These are phyloP conservation scores for Dynastes grantii DNA, from an alignment of 2,888 invertebrate genomes.

Conservation along the genomic window DNA sequence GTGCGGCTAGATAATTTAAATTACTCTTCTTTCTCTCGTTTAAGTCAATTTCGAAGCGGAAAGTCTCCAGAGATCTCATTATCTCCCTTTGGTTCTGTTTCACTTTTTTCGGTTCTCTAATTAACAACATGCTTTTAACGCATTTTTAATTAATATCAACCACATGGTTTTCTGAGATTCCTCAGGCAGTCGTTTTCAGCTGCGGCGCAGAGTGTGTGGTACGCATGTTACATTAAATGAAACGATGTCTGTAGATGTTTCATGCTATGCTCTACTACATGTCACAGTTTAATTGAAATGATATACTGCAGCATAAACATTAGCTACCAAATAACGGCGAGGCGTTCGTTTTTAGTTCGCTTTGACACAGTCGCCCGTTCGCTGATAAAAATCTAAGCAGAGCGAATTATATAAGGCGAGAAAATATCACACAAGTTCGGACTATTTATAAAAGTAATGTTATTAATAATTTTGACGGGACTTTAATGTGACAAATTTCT, in stretches of 20 bases:
- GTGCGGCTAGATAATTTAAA: constrained; percentile 56
- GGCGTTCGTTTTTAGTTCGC: constrained; percentile 45
- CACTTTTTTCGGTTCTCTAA: constrained; percentile 54
- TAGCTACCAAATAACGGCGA: constrained; percentile 53
- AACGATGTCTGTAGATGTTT: constrained; percentile 51
- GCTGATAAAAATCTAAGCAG: constrained; percentile 44
- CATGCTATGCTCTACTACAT: constrained; percentile 59
- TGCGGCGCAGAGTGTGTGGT: constrained; percentile 47
- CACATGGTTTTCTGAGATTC: constrained; percentile 57
- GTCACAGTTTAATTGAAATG: constrained; percentile 62
- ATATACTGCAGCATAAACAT: constrained; percentile 58
- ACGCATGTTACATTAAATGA: constrained; percentile 45
- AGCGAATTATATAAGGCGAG: constrained; percentile 51
- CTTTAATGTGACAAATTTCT: constrained; percentile 49
- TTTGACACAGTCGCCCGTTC: constrained; percentile 38
- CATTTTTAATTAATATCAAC: constrained; percentile 62
- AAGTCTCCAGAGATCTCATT: constrained; percentile 58
- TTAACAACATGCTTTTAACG: constrained; percentile 60
- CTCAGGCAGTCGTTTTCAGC: constrained; percentile 42
- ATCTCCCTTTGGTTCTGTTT: constrained; percentile 53
- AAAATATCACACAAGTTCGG: constrained; percentile 44
- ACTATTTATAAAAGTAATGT: constrained; percentile 47
- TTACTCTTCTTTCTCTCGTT: constrained; percentile 53
- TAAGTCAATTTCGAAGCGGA: constrained; percentile 54
- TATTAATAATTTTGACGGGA: constrained; percentile 45